Conservation (phyloP, 1,140 invertebrate species). For the Ips typographus region DNA sequence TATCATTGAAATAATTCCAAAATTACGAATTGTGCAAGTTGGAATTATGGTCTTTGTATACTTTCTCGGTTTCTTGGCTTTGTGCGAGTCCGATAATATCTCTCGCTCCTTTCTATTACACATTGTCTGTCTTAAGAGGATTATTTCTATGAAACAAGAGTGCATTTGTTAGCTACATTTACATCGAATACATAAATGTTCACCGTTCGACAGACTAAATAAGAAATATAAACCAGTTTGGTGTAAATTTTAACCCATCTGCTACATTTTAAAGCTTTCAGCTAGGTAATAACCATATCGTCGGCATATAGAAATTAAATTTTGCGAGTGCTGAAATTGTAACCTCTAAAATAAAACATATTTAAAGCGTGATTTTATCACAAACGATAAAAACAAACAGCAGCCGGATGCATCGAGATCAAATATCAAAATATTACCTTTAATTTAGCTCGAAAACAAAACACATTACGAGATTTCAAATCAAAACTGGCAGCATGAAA, state of each 20-base stretch:
- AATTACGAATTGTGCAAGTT: conserved; percentile 33
- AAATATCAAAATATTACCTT: conserved; percentile 27
- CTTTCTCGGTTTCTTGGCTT: conserved; percentile 35
- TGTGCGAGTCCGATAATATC: conserved; percentile 24
- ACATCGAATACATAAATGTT: neutral
- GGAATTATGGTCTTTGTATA: conserved; percentile 34
- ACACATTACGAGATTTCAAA: conserved; percentile 26
- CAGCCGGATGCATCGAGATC: conserved; percentile 9
- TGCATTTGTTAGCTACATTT: conserved; percentile 18
- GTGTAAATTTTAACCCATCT: too few species aligned
- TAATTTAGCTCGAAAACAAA: conserved; percentile 28
- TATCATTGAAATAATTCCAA: conserved; percentile 32
- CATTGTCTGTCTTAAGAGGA: conserved; percentile 34
- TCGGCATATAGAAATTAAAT: too few species aligned
- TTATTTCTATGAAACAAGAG: conserved; percentile 31
- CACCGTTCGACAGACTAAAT: too few species aligned
- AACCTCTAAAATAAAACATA: conserved; percentile 8
- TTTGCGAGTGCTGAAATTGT: neutral
- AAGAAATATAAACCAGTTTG: too few species aligned
- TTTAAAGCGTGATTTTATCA: conserved; percentile 6
- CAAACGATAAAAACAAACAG: conserved; percentile 13
- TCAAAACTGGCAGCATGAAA: conserved; percentile 31
- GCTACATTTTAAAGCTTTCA: too few species aligned
- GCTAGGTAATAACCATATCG: too few species aligned
- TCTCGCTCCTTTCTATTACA: conserved; percentile 18